These are phyloP conservation scores for Cephalopholis sonnerati DNA, from an alignment of 2,113 vertebrate genomes.

Conservation along the genomic window DNA sequence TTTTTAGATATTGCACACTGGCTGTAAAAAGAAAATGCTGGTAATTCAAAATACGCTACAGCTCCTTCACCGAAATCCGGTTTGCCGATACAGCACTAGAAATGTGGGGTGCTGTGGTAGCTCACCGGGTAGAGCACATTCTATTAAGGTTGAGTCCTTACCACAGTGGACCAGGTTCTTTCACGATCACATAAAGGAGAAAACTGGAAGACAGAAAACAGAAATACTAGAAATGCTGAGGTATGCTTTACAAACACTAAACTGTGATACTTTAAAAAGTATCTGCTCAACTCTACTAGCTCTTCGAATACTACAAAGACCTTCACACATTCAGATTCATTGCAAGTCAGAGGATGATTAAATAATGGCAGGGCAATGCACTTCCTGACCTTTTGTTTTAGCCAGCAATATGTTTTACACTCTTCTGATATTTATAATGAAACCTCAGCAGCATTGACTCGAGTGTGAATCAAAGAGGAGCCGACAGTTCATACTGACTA, in stretches of 20 bases:
- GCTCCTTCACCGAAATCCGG: no score
- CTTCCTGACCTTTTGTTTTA: slow-evolving; percentile 50
- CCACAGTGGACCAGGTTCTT: no score
- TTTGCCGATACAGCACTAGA: background rate
- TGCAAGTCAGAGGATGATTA: slow-evolving; percentile 9
- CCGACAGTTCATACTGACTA: slow-evolving; percentile 26
- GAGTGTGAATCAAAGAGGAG: slow-evolving; percentile 54
- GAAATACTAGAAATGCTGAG: no score
- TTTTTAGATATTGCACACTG: no score
- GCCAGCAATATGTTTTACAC: slow-evolving; percentile 40
- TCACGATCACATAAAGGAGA: no score
- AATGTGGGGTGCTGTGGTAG: background rate
- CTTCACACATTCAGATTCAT: slow-evolving; percentile 11
- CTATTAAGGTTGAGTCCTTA: no score
- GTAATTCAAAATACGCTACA: background rate
- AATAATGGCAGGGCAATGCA: background rate
- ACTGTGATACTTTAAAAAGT: background rate
- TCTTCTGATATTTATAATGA: slow-evolving; percentile 55
- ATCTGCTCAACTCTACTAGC: background rate
- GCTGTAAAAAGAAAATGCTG: background rate
- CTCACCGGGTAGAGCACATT: no score
- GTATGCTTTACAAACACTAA: background rate
- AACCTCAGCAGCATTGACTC: slow-evolving; percentile 51
- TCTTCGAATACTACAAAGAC: background rate
- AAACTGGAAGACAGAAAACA: no score